A percentile compares a stretch with the other conserved stretches of the same genome.
These are phyloP conservation scores for Drosophila vallismaia DNA, from an alignment of 2,888 invertebrate species.

Conservation along the genomic window DNA sequence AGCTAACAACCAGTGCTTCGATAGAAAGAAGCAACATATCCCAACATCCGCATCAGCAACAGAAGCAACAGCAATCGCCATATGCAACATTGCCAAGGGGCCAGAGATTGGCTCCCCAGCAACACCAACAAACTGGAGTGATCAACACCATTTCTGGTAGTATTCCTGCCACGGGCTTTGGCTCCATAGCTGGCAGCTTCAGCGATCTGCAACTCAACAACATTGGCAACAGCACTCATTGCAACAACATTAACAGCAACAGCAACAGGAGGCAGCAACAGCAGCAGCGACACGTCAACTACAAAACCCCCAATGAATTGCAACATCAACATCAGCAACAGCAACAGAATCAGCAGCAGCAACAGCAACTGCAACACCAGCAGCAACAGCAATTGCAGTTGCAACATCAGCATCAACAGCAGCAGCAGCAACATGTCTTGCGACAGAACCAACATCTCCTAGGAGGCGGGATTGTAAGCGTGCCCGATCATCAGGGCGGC, in stretches of 20 bases:
- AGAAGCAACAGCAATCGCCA: constrained; percentile 65
- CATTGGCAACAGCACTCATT: constrained; percentile 26
- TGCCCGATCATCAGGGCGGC: constrained; percentile 12
- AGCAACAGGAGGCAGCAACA: background rate
- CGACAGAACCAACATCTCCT: constrained; percentile 21
- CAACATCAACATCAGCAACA: constrained; percentile 5
- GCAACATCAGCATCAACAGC: constrained; percentile 11
- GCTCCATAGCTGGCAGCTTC: constrained; percentile 42
- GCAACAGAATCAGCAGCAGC: constrained; percentile 6
- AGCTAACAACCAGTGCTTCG: constrained; percentile 74
- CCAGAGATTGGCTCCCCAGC: constrained; percentile 18
- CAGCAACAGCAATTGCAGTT: constrained; percentile 7
- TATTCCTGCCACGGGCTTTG: constrained; percentile 73
- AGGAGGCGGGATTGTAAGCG: background rate
- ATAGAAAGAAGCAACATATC: constrained; percentile 64
- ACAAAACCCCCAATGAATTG: background rate
- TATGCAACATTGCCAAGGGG: constrained; percentile 76
- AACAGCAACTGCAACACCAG: constrained; percentile 22
- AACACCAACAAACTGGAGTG: constrained; percentile 54
- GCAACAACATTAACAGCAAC: constrained; percentile 3
- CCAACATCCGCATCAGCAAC: constrained; percentile 44
- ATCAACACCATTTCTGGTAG: constrained; percentile 82
- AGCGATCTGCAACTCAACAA: constrained; percentile 78
- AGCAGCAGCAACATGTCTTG: constrained; percentile 13
- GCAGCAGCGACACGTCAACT: constrained; percentile 16